Percentiles rank a stretch among this genome's conserved stretches.
Evolutionary conservation across 2,113 vertebrate species (phyloP).

Genomic region (Hippolais icterina): DNA sequence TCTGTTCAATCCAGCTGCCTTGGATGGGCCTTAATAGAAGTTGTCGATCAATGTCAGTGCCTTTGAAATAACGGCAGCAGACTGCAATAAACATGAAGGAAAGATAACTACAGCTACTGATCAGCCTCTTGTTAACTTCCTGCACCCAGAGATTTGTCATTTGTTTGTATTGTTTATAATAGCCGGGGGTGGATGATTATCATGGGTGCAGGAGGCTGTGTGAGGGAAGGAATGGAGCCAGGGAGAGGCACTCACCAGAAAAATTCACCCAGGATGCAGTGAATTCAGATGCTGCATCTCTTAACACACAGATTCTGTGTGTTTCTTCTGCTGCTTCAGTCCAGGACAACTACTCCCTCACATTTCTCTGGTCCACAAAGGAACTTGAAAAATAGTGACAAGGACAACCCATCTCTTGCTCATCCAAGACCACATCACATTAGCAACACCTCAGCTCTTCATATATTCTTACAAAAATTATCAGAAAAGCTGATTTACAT

Average conservation of each 20-base stretch:
- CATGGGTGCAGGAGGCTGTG: background rate
- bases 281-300: background rate
- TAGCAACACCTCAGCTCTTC: background rate
- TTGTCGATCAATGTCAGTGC: constrained; percentile 94
- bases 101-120: constrained; percentile 87
- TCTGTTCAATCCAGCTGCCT: constrained; percentile 95
- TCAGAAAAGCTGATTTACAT: background rate
- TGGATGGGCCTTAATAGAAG: constrained; percentile 92
- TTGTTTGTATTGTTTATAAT: constrained; percentile 82
- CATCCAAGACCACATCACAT: background rate
- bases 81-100: constrained; percentile 92
- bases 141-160: constrained; percentile 83
- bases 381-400: background rate
- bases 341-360: background rate
- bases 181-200: constrained; percentile 70
- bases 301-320: background rate
- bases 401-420: background rate
- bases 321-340: background rate
- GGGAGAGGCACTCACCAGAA: background rate
- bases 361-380: background rate
- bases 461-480: background rate
- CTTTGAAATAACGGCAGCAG: constrained; percentile 85
- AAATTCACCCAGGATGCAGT: background rate
- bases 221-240: background rate
- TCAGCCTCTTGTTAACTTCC: constrained; percentile 88